Evolutionary conservation across 2,797 vertebrate species (phyloP), one percentile per base, ranked within the genome.

Genomic region (Argyrosomus regius): DNA sequence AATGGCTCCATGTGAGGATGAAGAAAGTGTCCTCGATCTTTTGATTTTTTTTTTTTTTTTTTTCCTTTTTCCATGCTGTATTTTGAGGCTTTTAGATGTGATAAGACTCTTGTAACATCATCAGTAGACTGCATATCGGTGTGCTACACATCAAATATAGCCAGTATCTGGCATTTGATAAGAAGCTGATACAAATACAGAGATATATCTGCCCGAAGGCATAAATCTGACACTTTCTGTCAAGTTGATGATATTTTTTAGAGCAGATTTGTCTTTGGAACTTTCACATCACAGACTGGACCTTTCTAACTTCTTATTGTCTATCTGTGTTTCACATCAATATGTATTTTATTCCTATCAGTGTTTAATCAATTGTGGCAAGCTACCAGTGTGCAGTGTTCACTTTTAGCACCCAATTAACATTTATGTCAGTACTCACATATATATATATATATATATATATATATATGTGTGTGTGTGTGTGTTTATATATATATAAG

Each of bases 111-210:
- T 65, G 64, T 56, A 68, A 41, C 71, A 77, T 79, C 68, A 78
- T 62, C 77, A 69, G 62, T 60, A 70, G 50, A 50, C 66, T 14
- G 43, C 60, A 72, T 58, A 74, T 84, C 14, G 5, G 11, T 75
- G 65, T 43, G 61, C 57, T 35, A 8, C 72, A 78, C 76, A 75
- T 89, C 80, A 88, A 77, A 78, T 61, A 53, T 65, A 76, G 64
- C 46, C 72, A 43, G 71, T 53, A 69, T 85, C 57, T 85, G 70
- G 57, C 64, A 66, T 86, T 81, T 66, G 80, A 89, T 87, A 39
- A 86, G 67, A n/a, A 63, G 31, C 54, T 79, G 74, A 87, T 80
- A 85, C 48, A 72, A 78, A 77, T 50, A 59, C 62, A 75, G 53
- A 79, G 66, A 81, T 73, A 52, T 26, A 53, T 72, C 66, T 65